Base-by-base conservation (phyloP, 2,797 vertebrate species). In the Rhinophrynus dorsalis region DNA sequence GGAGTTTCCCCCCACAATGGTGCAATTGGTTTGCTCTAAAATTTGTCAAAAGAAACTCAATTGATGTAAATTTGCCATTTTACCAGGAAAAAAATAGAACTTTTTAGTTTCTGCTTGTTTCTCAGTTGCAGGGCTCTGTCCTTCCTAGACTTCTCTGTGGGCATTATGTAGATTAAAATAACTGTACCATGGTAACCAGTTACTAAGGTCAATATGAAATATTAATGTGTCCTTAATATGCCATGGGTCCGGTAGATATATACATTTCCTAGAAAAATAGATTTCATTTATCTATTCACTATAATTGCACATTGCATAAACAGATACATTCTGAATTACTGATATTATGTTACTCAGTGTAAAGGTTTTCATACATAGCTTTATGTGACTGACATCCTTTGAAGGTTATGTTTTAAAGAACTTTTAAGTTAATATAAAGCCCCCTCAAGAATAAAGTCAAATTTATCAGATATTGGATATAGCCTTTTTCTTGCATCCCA, bases 381-480 rank as follows among this genome's bases (percentile, higher is more conserved):
- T 24, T 24, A 35, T 18, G 8, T 33, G 29, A 48, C 18, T 24
- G 17, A 48, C 15, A 24, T 33, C 32, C 30, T 35, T 58, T 57
- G 42, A 58, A 58, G 26, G 29, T 57, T 12, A 67, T 18, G 20
- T 17, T 24, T 57, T 35, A 47, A 57, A 30, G 37, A 40, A 42
- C 9, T 44, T 24, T 9, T 11, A 35, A 20, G 8, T 32, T 44
- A 42, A 55, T 50, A 32, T 50, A 55, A 42, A 32, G 12, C 1
- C 35, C n/a, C 13, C 50, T 32, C 45, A 5, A 27, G 47, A 59
- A 57, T 57, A 40, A 37, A 68, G 58, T 57, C 27, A 55, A 32
- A 37, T 38, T 48, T 38, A 48, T 48, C 24, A n/a, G 24, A 58
- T 27, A 47, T n/a, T n/a, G n/a, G n/a, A n/a, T 5, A 44, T 11